phyloP scores from a whole-genome alignment of 2,888 invertebrate genomes.

The Ophion obscuratus region DNA sequence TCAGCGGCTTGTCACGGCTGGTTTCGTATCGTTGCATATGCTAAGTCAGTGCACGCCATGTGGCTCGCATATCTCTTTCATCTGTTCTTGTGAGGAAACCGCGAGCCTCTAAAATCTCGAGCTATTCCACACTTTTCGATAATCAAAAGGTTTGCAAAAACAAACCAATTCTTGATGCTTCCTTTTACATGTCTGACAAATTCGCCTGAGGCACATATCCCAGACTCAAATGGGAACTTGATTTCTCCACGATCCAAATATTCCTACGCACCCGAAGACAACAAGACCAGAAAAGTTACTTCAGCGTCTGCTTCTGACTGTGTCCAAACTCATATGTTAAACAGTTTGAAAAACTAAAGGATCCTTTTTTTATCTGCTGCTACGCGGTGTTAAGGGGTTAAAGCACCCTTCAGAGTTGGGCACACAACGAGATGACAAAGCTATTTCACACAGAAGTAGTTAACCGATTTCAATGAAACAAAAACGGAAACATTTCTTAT shows the following conservation, averaged over 20 bases:
- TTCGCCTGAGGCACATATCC: constrained; percentile 15
- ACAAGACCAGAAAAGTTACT: constrained; percentile 21
- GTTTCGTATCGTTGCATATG: constrained; percentile 63
- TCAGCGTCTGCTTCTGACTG: too few species aligned
- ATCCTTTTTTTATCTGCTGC: too few species aligned
- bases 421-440: too few species aligned
- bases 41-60: constrained; percentile 37
- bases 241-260: constrained; percentile 41
- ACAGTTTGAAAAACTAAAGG: too few species aligned
- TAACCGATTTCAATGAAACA: too few species aligned
- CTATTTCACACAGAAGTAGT: too few species aligned
- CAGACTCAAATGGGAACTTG: constrained; percentile 44
- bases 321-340: too few species aligned
- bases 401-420: too few species aligned
- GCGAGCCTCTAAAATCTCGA: not conserved
- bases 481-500: too few species aligned
- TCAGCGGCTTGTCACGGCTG: constrained; percentile 45
- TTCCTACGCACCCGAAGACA: constrained; percentile 8
- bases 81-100: not conserved
- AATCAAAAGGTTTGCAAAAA: constrained; percentile 12
- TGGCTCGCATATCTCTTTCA: constrained; percentile 26
- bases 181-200: constrained; percentile 12
- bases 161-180: constrained; percentile 1
- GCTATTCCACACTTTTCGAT: constrained; percentile 8
- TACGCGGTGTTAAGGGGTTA: too few species aligned